A percentile compares a stretch with the other conserved stretches of the same genome.
Conservation (phyloP, 2,888 invertebrate genomes). For the Rhagium mordax region DNA sequence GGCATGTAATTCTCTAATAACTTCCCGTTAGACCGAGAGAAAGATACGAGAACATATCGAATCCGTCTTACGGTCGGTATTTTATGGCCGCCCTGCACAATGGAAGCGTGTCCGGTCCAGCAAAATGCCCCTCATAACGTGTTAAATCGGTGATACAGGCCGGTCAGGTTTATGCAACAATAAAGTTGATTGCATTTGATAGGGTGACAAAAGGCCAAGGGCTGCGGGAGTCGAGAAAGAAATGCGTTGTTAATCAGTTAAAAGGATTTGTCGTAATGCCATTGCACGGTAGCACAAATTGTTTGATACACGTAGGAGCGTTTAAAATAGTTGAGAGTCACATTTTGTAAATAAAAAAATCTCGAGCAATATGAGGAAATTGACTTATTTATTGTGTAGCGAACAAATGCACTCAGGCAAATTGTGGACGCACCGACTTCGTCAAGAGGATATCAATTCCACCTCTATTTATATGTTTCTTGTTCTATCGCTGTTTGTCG, state of each 20-base stretch:
- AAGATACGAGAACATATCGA: slow-evolving; percentile 16
- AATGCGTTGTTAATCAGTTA: slow-evolving; percentile 6
- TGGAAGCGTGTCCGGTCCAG: slow-evolving; percentile 13
- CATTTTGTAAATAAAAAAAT: too few species aligned
- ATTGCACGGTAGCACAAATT: neutral
- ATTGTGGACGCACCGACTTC: too few species aligned
- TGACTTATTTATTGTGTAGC: too few species aligned
- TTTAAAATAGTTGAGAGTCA: too few species aligned
- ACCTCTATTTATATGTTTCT: too few species aligned
- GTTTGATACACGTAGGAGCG: too few species aligned
- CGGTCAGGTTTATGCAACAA: slow-evolving; percentile 27
- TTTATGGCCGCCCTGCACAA: slow-evolving; percentile 11
- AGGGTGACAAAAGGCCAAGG: neutral
- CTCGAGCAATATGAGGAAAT: too few species aligned
- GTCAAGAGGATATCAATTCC: too few species aligned
- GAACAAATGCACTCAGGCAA: too few species aligned
- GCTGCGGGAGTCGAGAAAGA: slow-evolving; percentile 2
- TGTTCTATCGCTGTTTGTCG: too few species aligned
- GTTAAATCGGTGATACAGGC: neutral
- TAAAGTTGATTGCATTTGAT: neutral
- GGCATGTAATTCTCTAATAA: slow-evolving; percentile 37
- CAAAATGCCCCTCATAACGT: slow-evolving; percentile 21
- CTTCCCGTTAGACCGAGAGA: slow-evolving; percentile 25
- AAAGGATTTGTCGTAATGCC: neutral
- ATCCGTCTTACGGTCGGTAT: slow-evolving; percentile 21